These are phyloP conservation scores for Pseudopleuronectes americanus DNA, from an alignment of 2,797 vertebrate genomes.

Conservation along the genomic window DNA sequence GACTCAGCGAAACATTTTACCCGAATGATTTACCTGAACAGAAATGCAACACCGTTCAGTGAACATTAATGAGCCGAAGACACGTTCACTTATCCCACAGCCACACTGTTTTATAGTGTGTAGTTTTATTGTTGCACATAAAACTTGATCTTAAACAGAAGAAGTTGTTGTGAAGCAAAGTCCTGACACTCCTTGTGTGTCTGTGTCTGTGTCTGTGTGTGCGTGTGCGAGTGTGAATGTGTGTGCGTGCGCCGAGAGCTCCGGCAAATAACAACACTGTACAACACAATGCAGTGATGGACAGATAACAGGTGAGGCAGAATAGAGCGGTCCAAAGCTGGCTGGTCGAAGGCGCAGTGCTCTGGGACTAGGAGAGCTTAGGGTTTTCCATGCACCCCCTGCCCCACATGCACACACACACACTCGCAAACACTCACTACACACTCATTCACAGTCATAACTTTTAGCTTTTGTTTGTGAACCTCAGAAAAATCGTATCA, in stretches of 20 bases:
- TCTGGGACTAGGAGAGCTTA: conserved; percentile 69
- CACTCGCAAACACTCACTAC: neutral
- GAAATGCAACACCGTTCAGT: neutral
- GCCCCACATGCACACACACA: neutral
- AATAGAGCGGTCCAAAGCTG: conserved; percentile 59
- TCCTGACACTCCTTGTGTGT: neutral
- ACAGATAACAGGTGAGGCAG: conserved; percentile 77
- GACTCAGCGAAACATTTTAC: neutral
- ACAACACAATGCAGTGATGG: conserved; percentile 69
- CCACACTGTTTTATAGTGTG: neutral
- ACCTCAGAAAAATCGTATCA: neutral
- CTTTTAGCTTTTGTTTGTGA: neutral
- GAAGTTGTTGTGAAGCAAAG: conserved; percentile 1
- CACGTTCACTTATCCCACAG: neutral
- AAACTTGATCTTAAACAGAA: conserved; percentile 1
- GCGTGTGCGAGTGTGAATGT: no score
- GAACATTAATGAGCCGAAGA: neutral
- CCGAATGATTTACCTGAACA: neutral
- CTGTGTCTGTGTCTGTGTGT: no score
- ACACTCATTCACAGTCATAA: neutral
- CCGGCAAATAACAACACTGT: neutral
- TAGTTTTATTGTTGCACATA: neutral
- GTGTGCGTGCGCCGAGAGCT: conserved; percentile 9
- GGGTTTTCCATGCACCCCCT: conserved; percentile 70
- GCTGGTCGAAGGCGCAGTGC: conserved; percentile 51